Conservation (phyloP, 92 coral and sea anemone genomes). For the Metridium senile region DNA sequence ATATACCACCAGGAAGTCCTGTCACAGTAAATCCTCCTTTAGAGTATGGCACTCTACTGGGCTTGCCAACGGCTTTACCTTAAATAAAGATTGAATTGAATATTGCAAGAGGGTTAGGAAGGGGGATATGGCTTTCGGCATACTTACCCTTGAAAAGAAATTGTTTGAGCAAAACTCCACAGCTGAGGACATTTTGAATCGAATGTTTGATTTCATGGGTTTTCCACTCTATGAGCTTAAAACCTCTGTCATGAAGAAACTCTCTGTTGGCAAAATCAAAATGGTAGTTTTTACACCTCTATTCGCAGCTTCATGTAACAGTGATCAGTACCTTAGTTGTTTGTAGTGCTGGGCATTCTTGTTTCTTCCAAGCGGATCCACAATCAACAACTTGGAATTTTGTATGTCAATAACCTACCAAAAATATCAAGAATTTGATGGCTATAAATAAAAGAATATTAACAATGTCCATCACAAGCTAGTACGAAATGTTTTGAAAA, state of each 20-base stretch:
- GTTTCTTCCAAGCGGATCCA: neutral
- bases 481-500: too few relatives aligned
- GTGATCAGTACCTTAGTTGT: neutral
- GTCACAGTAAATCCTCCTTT: slow-evolving; percentile 44
- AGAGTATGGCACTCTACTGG: slow-evolving; percentile 52
- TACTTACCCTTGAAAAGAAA: too few relatives aligned
- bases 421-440: neutral
- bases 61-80: slow-evolving; percentile 59
- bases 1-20: slow-evolving; percentile 57
- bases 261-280: neutral
- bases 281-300: neutral
- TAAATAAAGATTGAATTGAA: neutral
- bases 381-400: neutral
- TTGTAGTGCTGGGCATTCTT: neutral
- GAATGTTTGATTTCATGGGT: neutral
- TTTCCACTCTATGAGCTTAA: neutral
- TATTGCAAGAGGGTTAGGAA: too few relatives aligned
- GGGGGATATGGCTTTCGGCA: too few relatives aligned
- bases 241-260: neutral
- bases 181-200: neutral
- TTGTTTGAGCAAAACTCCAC: too few relatives aligned
- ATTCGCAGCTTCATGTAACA: neutral
- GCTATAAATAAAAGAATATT: neutral
- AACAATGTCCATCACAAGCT: too few relatives aligned
- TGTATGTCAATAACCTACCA: neutral